Evolutionary conservation across 2,888 invertebrate genomes (phyloP), one percentile per base, ranked within the genome.

Genomic region (Epirrhoe alternata): DNA sequence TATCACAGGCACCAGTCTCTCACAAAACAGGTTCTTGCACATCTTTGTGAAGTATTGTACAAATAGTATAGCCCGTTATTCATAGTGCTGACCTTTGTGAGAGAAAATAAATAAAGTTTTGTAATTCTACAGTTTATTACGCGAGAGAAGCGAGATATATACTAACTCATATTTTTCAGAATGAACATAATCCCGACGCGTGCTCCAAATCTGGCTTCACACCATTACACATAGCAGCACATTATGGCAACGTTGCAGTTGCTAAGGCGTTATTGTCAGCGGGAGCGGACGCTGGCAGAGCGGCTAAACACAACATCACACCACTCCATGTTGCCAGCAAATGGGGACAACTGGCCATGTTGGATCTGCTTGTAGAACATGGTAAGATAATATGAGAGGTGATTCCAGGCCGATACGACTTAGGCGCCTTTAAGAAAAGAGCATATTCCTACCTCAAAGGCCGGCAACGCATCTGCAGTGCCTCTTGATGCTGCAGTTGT

Each of bases 131-230:
- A n/a, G 42, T n/a, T 35, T 4, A 42, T n/a, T n/a, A 42, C 1
- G 12, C 12, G 24, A 50, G 4, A 10, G 30, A 50, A 50, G 12
- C 30, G 10, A 12, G 12, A 17, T 50, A n/a, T n/a, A n/a, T n/a
- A n/a, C n/a, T 30, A 35, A n/a, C 12, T 61, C 6, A 38, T 47
- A 6, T 45, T 42, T 82, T 78, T 0, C 90, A 97, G 95, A 98
- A 98, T 89, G 98, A 99, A 85, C 98, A 98, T 90, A 98, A 99
- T 88, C 98, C 99, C 0, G 99, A 99, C 88, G 97, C 98, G 3
- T 98, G 98, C 65, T 98, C 98, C 1, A 99, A 99, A 92, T 98
- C 98, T 70, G 99, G 99, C 31, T 99, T 99, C 90, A 99, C 99
- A 0, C 99, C 99, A 0, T 95, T 99, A 35, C 99, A 99, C 91